phyloP scores from a whole-genome alignment of 2,113 vertebrate genomes.

The Ailuropoda melanoleuca region DNA sequence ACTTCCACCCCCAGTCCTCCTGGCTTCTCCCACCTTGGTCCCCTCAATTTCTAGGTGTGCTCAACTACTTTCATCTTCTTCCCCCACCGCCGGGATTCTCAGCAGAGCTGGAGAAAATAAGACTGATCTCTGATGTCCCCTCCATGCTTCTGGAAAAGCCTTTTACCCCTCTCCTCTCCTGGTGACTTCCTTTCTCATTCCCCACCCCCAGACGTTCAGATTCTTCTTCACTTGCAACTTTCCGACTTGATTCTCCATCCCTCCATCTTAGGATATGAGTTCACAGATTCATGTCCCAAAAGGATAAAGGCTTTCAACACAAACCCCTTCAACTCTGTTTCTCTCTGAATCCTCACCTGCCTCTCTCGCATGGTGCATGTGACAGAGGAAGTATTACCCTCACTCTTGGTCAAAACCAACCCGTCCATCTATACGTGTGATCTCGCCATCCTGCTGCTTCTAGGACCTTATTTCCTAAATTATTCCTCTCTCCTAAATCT shows the following conservation, averaged over 20 bases:
- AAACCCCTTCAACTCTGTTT: not conserved
- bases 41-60: not conserved
- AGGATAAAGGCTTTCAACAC: not conserved
- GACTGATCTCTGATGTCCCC: not conserved
- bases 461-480: not conserved
- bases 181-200: not conserved
- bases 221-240: not conserved
- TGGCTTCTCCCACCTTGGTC: not conserved
- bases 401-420: not conserved
- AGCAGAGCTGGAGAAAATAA: not conserved
- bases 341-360: not conserved
- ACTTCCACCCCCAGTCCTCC: not conserved
- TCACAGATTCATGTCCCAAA: not conserved
- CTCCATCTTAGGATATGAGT: not conserved
- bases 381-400: not conserved
- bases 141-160: not conserved
- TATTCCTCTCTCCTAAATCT: not conserved
- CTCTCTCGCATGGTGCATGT: not conserved
- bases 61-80: not conserved
- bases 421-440: not conserved
- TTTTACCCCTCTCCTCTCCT: not conserved
- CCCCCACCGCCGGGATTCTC: not conserved
- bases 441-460: not conserved
- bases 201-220: not conserved
- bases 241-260: not conserved